Percentiles rank a stretch among this genome's conserved stretches.
These are phyloP conservation scores for Clarias laeviceps DNA, from an alignment of 2,797 vertebrate species.

Conservation along the genomic window DNA sequence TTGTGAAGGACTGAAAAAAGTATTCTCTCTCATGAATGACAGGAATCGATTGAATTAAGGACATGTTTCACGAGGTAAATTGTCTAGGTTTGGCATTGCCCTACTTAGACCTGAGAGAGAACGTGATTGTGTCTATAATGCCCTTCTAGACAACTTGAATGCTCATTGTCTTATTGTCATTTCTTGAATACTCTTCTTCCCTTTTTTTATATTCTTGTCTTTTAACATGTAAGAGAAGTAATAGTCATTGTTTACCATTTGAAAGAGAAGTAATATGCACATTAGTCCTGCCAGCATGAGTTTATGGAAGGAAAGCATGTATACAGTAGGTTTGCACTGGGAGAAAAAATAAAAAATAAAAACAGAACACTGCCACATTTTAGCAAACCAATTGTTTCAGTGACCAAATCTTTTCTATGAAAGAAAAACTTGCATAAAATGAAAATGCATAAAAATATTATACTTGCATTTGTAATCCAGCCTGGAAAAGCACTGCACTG, in stretches of 20 bases:
- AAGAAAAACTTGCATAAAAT: not conserved
- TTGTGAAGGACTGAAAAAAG: not conserved
- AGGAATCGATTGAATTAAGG: conserved; percentile 42
- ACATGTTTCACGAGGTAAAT: not conserved
- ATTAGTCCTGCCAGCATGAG: conserved; percentile 40
- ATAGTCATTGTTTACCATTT: not conserved
- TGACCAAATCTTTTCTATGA: conserved; percentile 32
- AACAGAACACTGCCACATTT: conserved; percentile 39
- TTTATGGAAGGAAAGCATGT: conserved; percentile 32
- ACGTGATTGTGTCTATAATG: conserved; percentile 33
- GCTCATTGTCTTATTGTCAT: conserved; percentile 29
- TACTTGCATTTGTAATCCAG: conserved; percentile 7
- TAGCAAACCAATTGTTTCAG: conserved; percentile 20
- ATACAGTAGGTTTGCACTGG: conserved; percentile 26
- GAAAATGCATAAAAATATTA: not conserved
- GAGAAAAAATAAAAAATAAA: not conserved
- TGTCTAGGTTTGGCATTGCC: not conserved
- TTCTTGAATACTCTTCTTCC: conserved; percentile 15
- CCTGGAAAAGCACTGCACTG: not conserved
- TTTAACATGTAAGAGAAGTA: conserved; percentile 11
- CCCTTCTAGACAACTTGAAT: conserved; percentile 41
- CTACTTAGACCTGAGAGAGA: conserved; percentile 5
- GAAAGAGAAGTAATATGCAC: conserved; percentile 29
- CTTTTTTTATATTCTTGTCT: conserved; percentile 3
- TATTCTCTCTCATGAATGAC: conserved; percentile 19